Evolutionary conservation across 2,113 vertebrate species (phyloP), one percentile per base, ranked within the genome.

Genomic region (Anseranas semipalmata): DNA sequence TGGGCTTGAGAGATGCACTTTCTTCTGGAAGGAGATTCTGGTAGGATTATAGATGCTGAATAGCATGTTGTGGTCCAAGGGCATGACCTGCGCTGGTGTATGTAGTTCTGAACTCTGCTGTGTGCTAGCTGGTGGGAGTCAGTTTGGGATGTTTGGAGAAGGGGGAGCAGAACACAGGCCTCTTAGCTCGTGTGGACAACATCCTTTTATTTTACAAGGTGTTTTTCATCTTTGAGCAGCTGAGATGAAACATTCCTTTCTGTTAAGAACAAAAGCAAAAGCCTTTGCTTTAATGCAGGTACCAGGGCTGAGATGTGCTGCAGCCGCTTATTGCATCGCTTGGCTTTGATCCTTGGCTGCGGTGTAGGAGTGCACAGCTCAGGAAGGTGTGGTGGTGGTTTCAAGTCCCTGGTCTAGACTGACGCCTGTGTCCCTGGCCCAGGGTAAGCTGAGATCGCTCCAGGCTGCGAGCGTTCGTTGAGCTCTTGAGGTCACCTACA

Each of bases 311-410:
- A 85, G 73, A 63, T 82, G 56, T 72, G 72, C 88, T 90, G 83
- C 65, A 74, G 85, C 80, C 55, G 2, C 58, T 91, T 52, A 39
- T 7, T 77, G 70, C 65, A 14, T 90, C 6, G 10, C 85, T 96
- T 97, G 85, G 90, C 96, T 96, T 96, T 94, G 88, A 93, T 94
- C 76, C 88, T 71, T 56, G 48, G 68, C 21, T 92, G 88, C 74
- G 79, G 88, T 43, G 46, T 28, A 56, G 73, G 46, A 94, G 72
- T 22, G 79, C 48, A 27, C 65, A 67, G 3, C 83, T 81, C 59
- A 52, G 87, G 75, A 56, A 67, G 48, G 60, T 65, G 68, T 18
- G 48, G 60, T 56, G 70, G 25, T 52, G 84, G 60, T 89, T 93
- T 88, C 27, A 7, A 83, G 58, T 45, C 60, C 56, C 80, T 74